Evolutionary conservation across 2,113 vertebrate species (phyloP).

Genomic region (Gopherus evgoodei): DNA sequence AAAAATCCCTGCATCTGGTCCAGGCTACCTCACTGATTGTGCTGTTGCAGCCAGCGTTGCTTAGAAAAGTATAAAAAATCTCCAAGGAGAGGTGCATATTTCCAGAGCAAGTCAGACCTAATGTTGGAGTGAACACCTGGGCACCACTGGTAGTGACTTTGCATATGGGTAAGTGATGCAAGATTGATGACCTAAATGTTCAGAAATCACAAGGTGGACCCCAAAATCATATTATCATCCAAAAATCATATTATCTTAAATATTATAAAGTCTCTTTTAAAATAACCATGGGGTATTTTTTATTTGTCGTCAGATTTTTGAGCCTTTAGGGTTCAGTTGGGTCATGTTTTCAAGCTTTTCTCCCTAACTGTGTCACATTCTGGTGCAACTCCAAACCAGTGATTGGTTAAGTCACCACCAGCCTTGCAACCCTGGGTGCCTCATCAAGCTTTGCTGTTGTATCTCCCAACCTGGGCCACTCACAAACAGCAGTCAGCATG

Average conservation of each 20-base stretch:
- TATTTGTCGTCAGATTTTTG: not conserved
- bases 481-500: not conserved
- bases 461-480: not conserved
- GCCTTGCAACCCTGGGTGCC: not conserved
- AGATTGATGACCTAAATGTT: not conserved
- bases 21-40: not conserved
- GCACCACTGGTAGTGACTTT: not conserved
- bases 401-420: not conserved
- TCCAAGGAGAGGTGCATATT: not conserved
- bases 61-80: not conserved
- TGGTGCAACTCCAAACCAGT: not conserved
- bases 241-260: not conserved
- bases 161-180: not conserved
- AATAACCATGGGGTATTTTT: not conserved
- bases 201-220: not conserved
- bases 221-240: not conserved
- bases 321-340: not conserved
- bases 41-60: fast-evolving
- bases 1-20: not conserved
- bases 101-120: not conserved
- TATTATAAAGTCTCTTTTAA: not conserved
- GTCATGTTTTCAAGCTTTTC: not conserved
- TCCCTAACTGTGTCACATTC: not conserved
- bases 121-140: not conserved
- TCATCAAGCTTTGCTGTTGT: not conserved